Percentiles rank a stretch among this genome's conserved stretches.
Conservation (phyloP, 2,888 invertebrate species). For the Agrotis clavis region DNA sequence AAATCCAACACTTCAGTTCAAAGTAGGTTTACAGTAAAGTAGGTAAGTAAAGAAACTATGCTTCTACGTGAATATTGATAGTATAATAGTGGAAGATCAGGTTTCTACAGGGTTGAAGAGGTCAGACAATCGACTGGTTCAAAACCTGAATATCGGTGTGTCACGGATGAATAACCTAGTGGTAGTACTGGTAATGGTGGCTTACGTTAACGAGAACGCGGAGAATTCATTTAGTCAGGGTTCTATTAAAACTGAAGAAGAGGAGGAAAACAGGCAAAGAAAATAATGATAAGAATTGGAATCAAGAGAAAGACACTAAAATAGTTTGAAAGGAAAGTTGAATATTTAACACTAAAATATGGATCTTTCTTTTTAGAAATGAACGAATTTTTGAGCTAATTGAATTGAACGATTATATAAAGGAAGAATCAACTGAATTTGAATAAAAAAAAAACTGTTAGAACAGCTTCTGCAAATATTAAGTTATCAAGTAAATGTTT, state of each 20-base stretch:
- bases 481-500: background rate
- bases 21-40: conserved; percentile 17
- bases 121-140: conserved; percentile 48
- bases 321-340: background rate
- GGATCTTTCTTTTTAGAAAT: no score
- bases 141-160: conserved; percentile 46
- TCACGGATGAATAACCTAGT: conserved; percentile 33
- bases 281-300: background rate
- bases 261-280: background rate
- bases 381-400: no score
- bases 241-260: background rate
- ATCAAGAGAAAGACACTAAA: background rate
- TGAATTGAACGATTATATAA: background rate
- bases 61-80: conserved; percentile 35
- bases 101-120: conserved; percentile 54
- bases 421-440: background rate
- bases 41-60: conserved; percentile 26
- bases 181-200: conserved; percentile 5
- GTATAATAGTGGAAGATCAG: conserved; percentile 40
- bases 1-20: background rate
- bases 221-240: conserved; percentile 3
- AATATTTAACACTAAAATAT: background rate
- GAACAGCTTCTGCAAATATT: conserved; percentile 5
- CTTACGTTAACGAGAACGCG: conserved; percentile 23
- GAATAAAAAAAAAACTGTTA: background rate